Evolutionary conservation across 2,797 vertebrate genomes (phyloP).

Genomic region (Sebastes dallii): DNA sequence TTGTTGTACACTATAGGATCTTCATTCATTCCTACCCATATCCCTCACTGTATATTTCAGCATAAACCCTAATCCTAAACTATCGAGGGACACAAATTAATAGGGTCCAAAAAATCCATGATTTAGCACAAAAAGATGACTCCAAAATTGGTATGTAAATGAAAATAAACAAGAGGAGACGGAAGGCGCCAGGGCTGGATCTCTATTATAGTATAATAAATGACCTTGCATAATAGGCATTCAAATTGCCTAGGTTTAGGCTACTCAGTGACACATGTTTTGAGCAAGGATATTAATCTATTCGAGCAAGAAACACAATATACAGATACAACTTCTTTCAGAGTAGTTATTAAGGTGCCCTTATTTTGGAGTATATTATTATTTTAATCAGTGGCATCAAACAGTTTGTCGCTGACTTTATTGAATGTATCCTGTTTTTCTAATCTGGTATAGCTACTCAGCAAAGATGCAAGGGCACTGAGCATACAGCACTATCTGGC

Average conservation of each 20-base stretch:
- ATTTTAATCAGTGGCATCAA: conserved; percentile 32
- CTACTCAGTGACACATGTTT: conserved; percentile 24
- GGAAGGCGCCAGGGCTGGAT: background rate
- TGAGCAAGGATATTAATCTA: conserved; percentile 10
- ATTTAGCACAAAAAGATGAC: conserved; percentile 1
- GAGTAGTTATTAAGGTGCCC: background rate
- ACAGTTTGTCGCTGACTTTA: conserved; percentile 1
- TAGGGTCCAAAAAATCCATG: background rate
- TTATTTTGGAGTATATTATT: conserved; percentile 21
- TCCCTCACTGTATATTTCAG: background rate
- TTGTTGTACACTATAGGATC: background rate
- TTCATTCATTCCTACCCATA: background rate
- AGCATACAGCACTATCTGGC: background rate
- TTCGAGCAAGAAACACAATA: background rate
- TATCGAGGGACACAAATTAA: background rate
- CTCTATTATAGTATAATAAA: conserved; percentile 33
- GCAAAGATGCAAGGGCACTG: background rate
- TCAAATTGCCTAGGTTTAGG: conserved; percentile 5
- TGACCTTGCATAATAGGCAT: conserved; percentile 33
- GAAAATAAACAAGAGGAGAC: conserved; percentile 29
- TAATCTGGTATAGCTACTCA: background rate
- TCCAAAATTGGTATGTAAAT: conserved; percentile 25
- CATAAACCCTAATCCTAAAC: conserved; percentile 9
- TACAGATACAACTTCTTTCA: conserved; percentile 8
- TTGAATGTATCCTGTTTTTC: background rate